Base-by-base conservation (phyloP, 1,140 invertebrate genomes). In the Drosophila oshimai region DNA sequence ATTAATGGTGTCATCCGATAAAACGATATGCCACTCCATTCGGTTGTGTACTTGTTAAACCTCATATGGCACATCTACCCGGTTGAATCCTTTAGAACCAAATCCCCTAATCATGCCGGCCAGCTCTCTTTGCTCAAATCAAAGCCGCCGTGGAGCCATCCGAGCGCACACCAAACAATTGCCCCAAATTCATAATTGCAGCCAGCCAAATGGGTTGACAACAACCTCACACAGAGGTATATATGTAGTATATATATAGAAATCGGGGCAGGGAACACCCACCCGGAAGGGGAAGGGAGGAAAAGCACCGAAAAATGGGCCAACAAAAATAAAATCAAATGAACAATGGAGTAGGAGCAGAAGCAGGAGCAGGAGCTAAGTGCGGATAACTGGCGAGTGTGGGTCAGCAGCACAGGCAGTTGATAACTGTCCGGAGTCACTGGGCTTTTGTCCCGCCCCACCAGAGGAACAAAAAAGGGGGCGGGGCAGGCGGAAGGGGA, bases 161-260 rank as follows among this genome's bases (percentile, higher is more conserved):
- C 51, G 45, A 79, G 54, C 61, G 67, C 53, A 34, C 54, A 51
- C 46, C 42, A 22, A 65, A 72, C 80, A 84, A 86, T 84, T 86
- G 70, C 70, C 80, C 80, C 70, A 79, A 84, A 84, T 86, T 74
- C 64, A 54, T 84, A 86, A 86, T 86, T 84, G 79, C 74, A 84
- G 78, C 2, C 20, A 26, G 47, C 17, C 54, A 86, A 78, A 78
- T 76, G 55, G 51, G 28, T 62, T 62, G 54, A 51, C 34, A 67
- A 49, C 28, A 54, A 46, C 34, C n/a, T n/a, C n/a, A 42, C 44
- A 64, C 55, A 33, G 13, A 46, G n/a, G 17, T 24, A 36, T 18
- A 28, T 17, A 24, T 17, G 49, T n/a, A 33, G 31, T 29, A 37
- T 45, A 50, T 49, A 20, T 49, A 22, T 33, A 39, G 33, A 7